phyloP scores from a whole-genome alignment of 1,140 invertebrate genomes.

The Hylaeus volcanicus region DNA sequence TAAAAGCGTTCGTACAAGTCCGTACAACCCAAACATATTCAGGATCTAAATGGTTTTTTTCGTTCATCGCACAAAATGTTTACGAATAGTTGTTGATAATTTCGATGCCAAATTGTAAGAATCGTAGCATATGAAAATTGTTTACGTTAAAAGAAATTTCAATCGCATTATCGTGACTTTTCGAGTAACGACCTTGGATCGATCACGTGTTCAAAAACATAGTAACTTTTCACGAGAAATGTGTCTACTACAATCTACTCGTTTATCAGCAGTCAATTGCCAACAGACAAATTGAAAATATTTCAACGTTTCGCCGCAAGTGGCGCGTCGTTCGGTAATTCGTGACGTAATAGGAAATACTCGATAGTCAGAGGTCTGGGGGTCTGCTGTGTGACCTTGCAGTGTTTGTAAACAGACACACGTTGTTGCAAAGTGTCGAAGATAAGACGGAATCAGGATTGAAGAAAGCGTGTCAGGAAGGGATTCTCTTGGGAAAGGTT shows the following conservation, averaged over 20 bases:
- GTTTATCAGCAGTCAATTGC: not conserved
- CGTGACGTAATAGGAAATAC: constrained; percentile 70
- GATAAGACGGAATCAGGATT: constrained; percentile 40
- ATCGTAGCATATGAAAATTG: not conserved
- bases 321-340: constrained; percentile 44
- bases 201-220: not conserved
- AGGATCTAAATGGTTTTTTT: constrained; percentile 59
- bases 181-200: not conserved
- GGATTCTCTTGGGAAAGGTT: not conserved
- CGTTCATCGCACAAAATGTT: constrained; percentile 26
- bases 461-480: constrained; percentile 30
- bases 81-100: not conserved
- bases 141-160: not conserved
- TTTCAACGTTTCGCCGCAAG: not conserved
- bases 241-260: not conserved
- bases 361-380: constrained; percentile 59
- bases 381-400: constrained; percentile 78
- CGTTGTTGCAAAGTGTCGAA: constrained; percentile 69
- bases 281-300: not conserved
- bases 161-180: not conserved
- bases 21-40: constrained; percentile 73
- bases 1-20: constrained; percentile 70
- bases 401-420: constrained; percentile 81
- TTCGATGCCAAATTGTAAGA: not conserved
- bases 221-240: too few relatives aligned